Conservation (phyloP, 2,113 vertebrate species). For the Megaceryle torquata region DNA sequence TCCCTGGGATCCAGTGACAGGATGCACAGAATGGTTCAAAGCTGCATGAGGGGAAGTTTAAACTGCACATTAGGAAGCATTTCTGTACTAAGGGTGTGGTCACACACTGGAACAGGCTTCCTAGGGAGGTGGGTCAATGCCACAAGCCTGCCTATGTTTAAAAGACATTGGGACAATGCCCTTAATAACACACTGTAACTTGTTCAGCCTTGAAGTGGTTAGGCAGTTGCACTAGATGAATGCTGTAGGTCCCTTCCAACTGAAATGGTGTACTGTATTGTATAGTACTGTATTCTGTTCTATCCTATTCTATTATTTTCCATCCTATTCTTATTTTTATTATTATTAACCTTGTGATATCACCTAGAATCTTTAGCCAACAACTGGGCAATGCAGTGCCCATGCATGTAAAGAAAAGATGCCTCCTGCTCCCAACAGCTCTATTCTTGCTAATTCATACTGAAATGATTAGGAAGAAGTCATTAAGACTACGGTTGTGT, state of each 20-base stretch:
- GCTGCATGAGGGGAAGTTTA: not conserved
- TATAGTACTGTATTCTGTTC: not conserved
- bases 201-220: not conserved
- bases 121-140: rapidly evolving
- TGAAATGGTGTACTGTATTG: not conserved
- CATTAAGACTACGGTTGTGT: not conserved
- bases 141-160: not conserved
- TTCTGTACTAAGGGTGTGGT: not conserved
- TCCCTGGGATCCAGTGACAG: not conserved
- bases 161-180: not conserved
- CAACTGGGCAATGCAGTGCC: not conserved
- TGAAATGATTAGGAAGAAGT: constrained; percentile 14
- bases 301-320: not conserved
- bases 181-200: not conserved
- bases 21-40: not conserved
- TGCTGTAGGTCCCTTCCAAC: not conserved
- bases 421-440: not conserved
- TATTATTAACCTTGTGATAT: not conserved
- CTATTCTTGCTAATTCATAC: not conserved
- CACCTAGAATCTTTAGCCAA: not conserved
- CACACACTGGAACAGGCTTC: not conserved
- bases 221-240: not conserved
- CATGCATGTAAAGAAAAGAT: not conserved
- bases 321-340: not conserved
- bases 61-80: not conserved